These are phyloP conservation scores for Cataglyphis albicans DNA, from an alignment of 2,888 invertebrate species.

Conservation along the genomic window DNA sequence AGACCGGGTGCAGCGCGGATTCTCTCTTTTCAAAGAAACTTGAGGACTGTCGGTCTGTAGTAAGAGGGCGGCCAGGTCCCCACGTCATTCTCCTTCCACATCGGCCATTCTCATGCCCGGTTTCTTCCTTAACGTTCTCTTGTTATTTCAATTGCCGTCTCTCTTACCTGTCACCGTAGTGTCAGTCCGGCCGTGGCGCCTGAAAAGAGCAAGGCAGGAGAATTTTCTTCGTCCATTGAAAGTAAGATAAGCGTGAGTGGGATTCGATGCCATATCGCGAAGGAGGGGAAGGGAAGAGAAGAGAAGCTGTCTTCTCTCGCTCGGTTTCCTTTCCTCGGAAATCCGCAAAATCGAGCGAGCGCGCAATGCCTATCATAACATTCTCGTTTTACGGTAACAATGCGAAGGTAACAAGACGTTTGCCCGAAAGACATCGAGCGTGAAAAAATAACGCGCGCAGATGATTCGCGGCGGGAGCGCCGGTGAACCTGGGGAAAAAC, in stretches of 20 bases:
- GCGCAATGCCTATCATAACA: slow-evolving; percentile 70
- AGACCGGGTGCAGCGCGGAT: slow-evolving; percentile 64
- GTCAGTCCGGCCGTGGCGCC: slow-evolving; percentile 59
- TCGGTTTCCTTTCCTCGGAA: slow-evolving; percentile 30
- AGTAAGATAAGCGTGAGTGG: slow-evolving; percentile 74
- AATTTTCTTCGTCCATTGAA: slow-evolving; percentile 70
- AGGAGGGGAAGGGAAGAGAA: not conserved
- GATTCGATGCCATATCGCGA: slow-evolving; percentile 58
- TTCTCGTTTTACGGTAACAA: slow-evolving; percentile 69
- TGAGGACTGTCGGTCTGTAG: slow-evolving; percentile 49
- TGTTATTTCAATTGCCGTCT: slow-evolving; percentile 77
- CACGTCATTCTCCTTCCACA: not conserved
- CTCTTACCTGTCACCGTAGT: slow-evolving; percentile 75
- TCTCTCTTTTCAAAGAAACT: slow-evolving; percentile 73
- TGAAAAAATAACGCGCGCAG: slow-evolving; percentile 46
- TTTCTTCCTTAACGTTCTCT: slow-evolving; percentile 69
- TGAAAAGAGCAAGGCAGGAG: slow-evolving; percentile 71
- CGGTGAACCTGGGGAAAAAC: slow-evolving; percentile 42
- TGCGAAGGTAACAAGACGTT: slow-evolving; percentile 71
- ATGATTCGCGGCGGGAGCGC: slow-evolving; percentile 41
- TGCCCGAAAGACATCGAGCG: slow-evolving; percentile 58
- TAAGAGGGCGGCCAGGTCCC: not conserved
- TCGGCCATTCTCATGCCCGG: slow-evolving; percentile 52
- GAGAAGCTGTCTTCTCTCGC: slow-evolving; percentile 15
- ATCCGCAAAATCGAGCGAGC: slow-evolving; percentile 66